Percentiles rank a stretch among this genome's conserved stretches.
Conservation (phyloP, 2,888 invertebrate species). For the Camponotus fellah region DNA sequence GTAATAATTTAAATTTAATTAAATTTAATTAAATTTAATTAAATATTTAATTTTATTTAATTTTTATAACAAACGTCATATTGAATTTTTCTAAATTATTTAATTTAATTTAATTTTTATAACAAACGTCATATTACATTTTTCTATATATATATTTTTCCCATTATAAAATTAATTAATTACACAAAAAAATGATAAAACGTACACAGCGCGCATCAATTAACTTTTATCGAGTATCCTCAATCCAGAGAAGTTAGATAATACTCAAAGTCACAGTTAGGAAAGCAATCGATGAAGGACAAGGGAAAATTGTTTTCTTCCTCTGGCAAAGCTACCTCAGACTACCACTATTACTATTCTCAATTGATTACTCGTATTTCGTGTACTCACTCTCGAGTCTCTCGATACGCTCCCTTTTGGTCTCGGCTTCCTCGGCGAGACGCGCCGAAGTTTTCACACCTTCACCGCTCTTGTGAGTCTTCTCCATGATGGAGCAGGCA, state of each 20-base stretch:
- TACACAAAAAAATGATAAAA: background rate
- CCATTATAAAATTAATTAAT: background rate
- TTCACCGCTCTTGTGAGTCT: conserved; percentile 95
- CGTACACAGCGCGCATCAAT: background rate
- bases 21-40: too few relatives aligned
- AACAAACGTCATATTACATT: too few relatives aligned
- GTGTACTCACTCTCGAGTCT: conserved; percentile 91
- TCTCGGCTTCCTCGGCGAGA: conserved; percentile 95
- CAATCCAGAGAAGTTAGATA: background rate
- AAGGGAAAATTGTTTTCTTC: conserved; percentile 36
- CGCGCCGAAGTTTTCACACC: conserved; percentile 95
- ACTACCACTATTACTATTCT: conserved; percentile 10
- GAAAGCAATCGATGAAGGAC: conserved; percentile 18
- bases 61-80: too few relatives aligned
- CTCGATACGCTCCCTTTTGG: conserved; percentile 94
- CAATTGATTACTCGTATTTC: background rate
- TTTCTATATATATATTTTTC: too few relatives aligned
- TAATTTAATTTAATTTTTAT: too few relatives aligned
- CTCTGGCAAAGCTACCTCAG: background rate
- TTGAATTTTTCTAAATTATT: too few relatives aligned
- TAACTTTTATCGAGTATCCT: background rate
- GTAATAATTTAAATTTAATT: background rate
- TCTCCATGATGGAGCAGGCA: conserved; percentile 97
- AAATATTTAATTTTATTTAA: too few relatives aligned
- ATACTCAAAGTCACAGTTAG: conserved; percentile 22